Conservation (phyloP, 1,140 invertebrate species). For the Ooceraea biroi region DNA sequence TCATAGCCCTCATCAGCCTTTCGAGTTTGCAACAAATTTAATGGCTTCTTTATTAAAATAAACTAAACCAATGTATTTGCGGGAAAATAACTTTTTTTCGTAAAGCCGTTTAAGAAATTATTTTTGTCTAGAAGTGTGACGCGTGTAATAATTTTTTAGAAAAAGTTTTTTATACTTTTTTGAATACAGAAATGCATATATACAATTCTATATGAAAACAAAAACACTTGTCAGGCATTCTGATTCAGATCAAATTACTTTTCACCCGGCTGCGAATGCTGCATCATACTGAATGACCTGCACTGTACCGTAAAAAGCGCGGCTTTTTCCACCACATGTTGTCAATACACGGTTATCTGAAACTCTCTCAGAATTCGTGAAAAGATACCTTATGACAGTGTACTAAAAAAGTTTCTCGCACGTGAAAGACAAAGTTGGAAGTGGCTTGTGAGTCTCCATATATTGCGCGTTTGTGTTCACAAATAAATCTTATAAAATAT, state of each 20-base stretch:
- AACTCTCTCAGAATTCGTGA: no score
- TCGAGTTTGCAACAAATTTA: no score
- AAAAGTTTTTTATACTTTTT: not conserved
- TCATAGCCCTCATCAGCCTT: no score
- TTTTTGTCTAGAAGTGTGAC: not conserved
- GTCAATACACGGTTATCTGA: not conserved
- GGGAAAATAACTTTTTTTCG: no score
- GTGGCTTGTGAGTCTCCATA: no score
- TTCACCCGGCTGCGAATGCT: not conserved
- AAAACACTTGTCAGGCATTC: not conserved
- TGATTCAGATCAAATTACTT: slow-evolving; percentile 16
- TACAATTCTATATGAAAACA: not conserved
- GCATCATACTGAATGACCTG: slow-evolving; percentile 8
- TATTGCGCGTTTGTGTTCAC: not conserved
- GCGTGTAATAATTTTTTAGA: not conserved
- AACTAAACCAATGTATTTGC: no score
- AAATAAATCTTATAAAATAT: not conserved
- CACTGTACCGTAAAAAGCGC: not conserved
- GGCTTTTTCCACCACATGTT: not conserved
- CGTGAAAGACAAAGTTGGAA: not conserved
- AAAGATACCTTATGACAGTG: slow-evolving; percentile 2
- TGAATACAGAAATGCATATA: not conserved
- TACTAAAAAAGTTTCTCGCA: not conserved
- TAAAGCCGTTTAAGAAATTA: no score
- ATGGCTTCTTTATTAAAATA: no score